Conservation (phyloP, 2,888 invertebrate species). For the Cheilosia pagana region DNA sequence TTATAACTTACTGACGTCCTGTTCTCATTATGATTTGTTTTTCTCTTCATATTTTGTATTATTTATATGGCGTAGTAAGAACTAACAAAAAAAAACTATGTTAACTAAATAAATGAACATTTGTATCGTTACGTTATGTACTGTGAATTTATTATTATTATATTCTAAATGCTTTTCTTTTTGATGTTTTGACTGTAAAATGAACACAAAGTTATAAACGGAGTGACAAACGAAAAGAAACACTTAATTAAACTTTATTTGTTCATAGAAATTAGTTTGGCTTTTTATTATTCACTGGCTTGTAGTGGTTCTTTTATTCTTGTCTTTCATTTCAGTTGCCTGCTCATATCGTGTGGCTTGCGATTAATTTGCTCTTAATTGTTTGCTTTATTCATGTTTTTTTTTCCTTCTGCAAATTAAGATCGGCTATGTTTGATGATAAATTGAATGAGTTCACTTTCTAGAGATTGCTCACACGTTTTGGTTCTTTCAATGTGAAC, state of each 20-base stretch:
- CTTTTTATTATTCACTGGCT: constrained; percentile 27
- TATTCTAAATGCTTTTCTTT: constrained; percentile 31
- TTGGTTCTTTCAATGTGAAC: neutral
- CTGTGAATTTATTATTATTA: constrained; percentile 24
- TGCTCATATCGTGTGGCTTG: neutral
- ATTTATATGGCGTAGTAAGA: constrained; percentile 50
- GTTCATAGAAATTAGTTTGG: constrained; percentile 33
- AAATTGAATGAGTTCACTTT: constrained; percentile 33
- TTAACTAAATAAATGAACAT: constrained; percentile 7
- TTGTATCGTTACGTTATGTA: constrained; percentile 32
- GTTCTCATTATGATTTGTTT: constrained; percentile 36
- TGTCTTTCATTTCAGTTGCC: constrained; percentile 13
- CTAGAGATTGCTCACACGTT: neutral
- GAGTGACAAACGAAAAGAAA: neutral
- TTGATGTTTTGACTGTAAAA: constrained; percentile 42
- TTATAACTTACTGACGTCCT: constrained; percentile 39
- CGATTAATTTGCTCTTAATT: constrained; percentile 34
- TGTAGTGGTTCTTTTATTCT: neutral
- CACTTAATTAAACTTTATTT: constrained; percentile 54
- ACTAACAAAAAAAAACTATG: constrained; percentile 26
- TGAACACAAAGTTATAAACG: constrained; percentile 11
- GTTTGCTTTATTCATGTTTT: constrained; percentile 33
- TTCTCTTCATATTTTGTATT: constrained; percentile 36
- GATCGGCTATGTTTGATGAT: constrained; percentile 2
- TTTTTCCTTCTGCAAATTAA: neutral